Evolutionary conservation across 1,140 invertebrate genomes (phyloP), one percentile per base, ranked within the genome.

Genomic region (Drosophila melanogaster): DNA sequence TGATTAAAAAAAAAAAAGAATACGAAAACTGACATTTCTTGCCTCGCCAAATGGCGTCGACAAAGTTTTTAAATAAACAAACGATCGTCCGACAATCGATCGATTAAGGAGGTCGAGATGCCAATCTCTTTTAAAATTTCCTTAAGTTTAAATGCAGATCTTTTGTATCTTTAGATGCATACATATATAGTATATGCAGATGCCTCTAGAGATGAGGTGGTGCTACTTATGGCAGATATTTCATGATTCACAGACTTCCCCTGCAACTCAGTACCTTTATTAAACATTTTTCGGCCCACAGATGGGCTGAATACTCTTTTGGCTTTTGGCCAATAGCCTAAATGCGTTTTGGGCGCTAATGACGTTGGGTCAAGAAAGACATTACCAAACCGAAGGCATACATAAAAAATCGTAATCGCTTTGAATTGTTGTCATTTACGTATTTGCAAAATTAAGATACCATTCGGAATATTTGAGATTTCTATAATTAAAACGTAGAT

Each of bases 291-390:
- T 77, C 77, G 43, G 33, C 38, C 14, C 51, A 57, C 44, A 57
- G 43, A 60, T 56, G 79, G 72, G 71, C 24, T 17, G 26, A 73
- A 79, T 73, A 67, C 67, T 60, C 22, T 65, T 46, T 72, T 84
- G 81, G 81, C 55, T 38, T 49, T n/a, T 4, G 19, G 60, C 81
- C 81, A 84, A 84, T 30, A 60, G 77, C 49, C 80, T 77, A 79
- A 84, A 84, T 84, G 81, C 77, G 81, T 85, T 84, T 84, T 77
- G 60, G 81, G 54, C 37, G 61, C 56, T 56, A 53, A 83, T 83
- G 74, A 83, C 79, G 79, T 61, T 58, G 58, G 38, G 41, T 40
- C 37, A 46, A 57, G 38, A 54, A 30, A 62, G n/a, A 44, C 30
- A 54, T 56, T 50, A 40, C 26, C 47, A 35, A 41, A 37, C 40